A percentile compares a stretch with the other conserved stretches of the same genome.
phyloP scores from a whole-genome alignment of 2,797 vertebrate genomes.

The Poecilia gillii region DNA sequence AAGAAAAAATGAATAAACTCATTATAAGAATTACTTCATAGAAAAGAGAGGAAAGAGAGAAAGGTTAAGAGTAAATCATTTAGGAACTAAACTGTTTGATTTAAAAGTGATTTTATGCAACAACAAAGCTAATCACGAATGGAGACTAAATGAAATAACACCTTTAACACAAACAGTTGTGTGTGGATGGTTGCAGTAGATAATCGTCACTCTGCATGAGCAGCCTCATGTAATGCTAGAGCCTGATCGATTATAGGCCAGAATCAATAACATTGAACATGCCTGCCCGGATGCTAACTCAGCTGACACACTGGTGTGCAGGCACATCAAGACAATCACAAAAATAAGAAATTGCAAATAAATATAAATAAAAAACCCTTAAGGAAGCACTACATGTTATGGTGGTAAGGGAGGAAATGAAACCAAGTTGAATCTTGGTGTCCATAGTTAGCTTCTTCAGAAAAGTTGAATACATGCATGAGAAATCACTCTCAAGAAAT shows the following conservation, averaged over 20 bases:
- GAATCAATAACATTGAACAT: constrained; percentile 66
- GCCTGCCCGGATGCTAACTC: constrained; percentile 46
- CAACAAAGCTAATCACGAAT: not conserved
- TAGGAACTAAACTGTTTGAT: constrained; percentile 1
- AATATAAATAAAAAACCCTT: not conserved
- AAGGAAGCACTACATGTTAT: not conserved
- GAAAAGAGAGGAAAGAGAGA: not conserved
- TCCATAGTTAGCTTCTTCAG: constrained; percentile 7
- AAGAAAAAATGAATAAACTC: not conserved
- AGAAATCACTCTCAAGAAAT: constrained; percentile 18
- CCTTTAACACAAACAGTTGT: not conserved
- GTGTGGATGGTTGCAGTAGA: constrained; percentile 24
- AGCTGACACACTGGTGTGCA: constrained; percentile 5
- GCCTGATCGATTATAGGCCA: constrained; percentile 46
- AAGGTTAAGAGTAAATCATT: not conserved
- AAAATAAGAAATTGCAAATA: not conserved
- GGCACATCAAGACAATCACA: not conserved
- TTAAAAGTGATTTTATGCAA: not conserved
- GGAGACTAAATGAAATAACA: not conserved
- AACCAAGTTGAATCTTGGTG: not conserved
- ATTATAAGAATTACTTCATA: not conserved
- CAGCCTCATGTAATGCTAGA: constrained; percentile 51
- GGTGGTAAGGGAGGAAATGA: not conserved
- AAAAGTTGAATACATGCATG: constrained; percentile 13
- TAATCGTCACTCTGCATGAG: constrained; percentile 42